A percentile compares a stretch with the other conserved stretches of the same genome.
phyloP scores from a whole-genome alignment of 2,888 invertebrate species.

The Hyalella azteca region DNA sequence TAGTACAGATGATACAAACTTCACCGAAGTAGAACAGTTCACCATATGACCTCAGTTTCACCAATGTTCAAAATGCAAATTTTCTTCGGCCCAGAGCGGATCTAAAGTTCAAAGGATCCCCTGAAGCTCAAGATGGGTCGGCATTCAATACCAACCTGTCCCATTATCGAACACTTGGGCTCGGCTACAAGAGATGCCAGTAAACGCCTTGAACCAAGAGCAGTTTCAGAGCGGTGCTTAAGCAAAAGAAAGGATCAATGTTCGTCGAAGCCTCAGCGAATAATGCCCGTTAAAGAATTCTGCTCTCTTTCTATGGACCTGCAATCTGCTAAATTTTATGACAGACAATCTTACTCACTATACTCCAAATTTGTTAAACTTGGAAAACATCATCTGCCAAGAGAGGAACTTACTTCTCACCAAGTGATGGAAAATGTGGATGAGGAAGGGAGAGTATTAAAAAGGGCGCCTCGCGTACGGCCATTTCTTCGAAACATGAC shows the following conservation, averaged over 20 bases:
- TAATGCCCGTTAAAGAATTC: not conserved
- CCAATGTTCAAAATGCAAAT: not conserved
- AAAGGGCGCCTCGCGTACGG: not conserved
- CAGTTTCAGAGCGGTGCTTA: not conserved
- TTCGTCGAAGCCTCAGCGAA: not conserved
- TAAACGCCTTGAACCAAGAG: not conserved
- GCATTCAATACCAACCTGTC: not conserved
- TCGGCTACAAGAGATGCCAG: not conserved
- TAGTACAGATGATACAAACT: not conserved
- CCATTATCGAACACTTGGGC: not conserved
- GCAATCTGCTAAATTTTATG: no score
- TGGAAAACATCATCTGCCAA: not conserved
- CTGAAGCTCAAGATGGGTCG: not conserved
- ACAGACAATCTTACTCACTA: not conserved
- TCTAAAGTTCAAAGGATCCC: not conserved
- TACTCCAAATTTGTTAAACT: not conserved
- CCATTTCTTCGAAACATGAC: not conserved
- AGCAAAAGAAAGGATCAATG: not conserved
- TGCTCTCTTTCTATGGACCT: not conserved
- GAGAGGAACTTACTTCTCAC: not conserved
- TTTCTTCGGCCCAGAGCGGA: not conserved
- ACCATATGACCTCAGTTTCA: not conserved
- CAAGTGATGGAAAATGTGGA: not conserved
- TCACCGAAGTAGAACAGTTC: not conserved
- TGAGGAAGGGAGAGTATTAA: not conserved